phyloP scores from a whole-genome alignment of 2,888 invertebrate species.

The Luperina testacea region DNA sequence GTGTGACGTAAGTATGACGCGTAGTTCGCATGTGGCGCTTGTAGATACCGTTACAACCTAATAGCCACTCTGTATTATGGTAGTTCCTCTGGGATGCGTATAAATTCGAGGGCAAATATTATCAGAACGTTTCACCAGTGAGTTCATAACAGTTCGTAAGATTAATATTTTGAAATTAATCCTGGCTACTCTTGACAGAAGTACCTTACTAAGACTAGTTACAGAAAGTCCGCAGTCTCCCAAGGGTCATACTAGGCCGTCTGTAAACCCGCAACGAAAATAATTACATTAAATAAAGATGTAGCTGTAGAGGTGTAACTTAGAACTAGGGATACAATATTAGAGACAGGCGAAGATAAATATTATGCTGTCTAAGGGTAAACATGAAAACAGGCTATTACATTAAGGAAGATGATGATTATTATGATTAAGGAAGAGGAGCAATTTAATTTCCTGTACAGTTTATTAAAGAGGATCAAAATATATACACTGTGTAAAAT shows the following conservation, averaged over 20 bases:
- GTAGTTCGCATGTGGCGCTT: too few relatives aligned
- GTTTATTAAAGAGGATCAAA: too few relatives aligned
- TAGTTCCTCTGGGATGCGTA: not conserved
- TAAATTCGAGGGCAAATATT: not conserved
- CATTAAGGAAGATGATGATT: too few relatives aligned
- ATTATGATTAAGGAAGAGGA: not conserved
- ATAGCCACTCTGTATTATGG: not conserved
- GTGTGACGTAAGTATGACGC: too few relatives aligned
- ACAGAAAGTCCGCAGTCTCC: slow-evolving; percentile 17
- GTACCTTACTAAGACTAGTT: not conserved
- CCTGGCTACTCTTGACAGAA: not conserved
- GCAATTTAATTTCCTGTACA: not conserved
- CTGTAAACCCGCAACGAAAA: slow-evolving; percentile 29
- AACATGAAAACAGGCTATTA: not conserved
- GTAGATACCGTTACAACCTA: too few relatives aligned
- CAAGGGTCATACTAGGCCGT: slow-evolving; percentile 30
- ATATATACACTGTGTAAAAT: too few relatives aligned
- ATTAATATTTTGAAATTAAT: slow-evolving; percentile 1
- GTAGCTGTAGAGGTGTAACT: slow-evolving; percentile 4
- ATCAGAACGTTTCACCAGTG: not conserved
- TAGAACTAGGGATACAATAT: not conserved
- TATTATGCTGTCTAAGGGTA: not conserved
- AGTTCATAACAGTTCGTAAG: not conserved
- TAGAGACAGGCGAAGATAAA: not conserved
- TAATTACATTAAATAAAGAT: slow-evolving; percentile 35